Evolutionary conservation across 2,797 vertebrate species (phyloP).

Genomic region (Phoeniculus purpureus): DNA sequence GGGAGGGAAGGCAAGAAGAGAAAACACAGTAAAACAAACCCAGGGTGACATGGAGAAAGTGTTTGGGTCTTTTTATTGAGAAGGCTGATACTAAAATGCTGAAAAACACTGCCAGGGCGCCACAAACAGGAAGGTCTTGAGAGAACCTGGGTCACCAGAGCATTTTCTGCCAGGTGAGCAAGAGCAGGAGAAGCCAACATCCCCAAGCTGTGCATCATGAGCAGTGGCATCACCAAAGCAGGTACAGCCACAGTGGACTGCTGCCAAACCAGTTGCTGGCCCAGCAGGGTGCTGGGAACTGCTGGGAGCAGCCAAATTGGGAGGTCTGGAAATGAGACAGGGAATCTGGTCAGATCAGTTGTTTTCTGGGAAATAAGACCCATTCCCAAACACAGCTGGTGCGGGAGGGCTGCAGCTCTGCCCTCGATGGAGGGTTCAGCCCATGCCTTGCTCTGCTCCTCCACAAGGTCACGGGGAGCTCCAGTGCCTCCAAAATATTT

Average conservation of each 20-base stretch:
- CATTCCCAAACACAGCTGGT: background rate
- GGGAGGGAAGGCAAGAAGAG: background rate
- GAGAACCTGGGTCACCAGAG: background rate
- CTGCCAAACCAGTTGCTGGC: background rate
- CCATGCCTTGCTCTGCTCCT: background rate
- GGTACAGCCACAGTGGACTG: fast-evolving
- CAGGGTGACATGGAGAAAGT: background rate
- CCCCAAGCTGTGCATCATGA: fast-evolving
- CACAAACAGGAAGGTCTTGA: background rate
- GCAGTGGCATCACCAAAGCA: fast-evolving
- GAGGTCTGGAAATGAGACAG: background rate
- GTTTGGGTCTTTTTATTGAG: background rate
- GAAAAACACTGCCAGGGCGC: background rate
- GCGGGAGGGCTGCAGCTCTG: background rate
- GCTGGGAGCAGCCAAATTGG: background rate
- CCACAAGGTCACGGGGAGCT: background rate
- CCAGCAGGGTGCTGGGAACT: background rate
- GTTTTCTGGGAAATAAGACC: background rate
- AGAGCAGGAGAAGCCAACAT: background rate
- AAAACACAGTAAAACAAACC: background rate
- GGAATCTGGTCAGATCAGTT: background rate
- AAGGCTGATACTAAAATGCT: background rate
- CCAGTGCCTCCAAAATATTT: background rate
- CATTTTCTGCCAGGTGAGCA: background rate
- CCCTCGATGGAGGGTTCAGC: background rate